A percentile compares a stretch with the other conserved stretches of the same genome.
Conservation (phyloP, 2,113 vertebrate genomes). For the Brachypodius melanocephalos region DNA sequence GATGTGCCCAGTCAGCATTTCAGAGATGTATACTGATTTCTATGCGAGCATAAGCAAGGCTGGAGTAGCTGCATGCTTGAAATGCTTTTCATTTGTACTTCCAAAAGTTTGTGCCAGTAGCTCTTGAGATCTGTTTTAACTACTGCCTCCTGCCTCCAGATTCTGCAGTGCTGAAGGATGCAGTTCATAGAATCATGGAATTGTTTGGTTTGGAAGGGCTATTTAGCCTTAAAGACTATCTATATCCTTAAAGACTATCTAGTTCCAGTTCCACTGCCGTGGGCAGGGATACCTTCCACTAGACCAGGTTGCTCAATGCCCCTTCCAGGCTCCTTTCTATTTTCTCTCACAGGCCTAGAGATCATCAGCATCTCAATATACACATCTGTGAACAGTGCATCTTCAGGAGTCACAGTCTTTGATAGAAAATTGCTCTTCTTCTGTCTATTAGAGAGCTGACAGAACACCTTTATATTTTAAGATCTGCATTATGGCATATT, state of each 20-base stretch:
- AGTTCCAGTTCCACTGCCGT: background rate
- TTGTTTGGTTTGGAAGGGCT: background rate
- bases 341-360: background rate
- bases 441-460: background rate
- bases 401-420: background rate
- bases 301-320: background rate
- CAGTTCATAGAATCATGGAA: background rate
- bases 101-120: background rate
- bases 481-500: background rate
- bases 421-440: background rate
- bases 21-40: background rate
- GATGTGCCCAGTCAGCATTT: background rate
- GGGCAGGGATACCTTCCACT: background rate
- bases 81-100: background rate
- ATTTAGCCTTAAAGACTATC: background rate
- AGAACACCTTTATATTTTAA: background rate
- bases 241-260: background rate
- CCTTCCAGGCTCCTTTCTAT: background rate
- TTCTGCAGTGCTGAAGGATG: background rate
- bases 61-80: background rate
- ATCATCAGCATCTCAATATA: background rate
- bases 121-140: background rate
- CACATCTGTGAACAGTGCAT: background rate
- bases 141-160: background rate
- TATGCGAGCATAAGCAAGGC: background rate